Evolutionary conservation across 92 coral and sea anemone genomes (phyloP).

Genomic region (Pocillopora grandis): DNA sequence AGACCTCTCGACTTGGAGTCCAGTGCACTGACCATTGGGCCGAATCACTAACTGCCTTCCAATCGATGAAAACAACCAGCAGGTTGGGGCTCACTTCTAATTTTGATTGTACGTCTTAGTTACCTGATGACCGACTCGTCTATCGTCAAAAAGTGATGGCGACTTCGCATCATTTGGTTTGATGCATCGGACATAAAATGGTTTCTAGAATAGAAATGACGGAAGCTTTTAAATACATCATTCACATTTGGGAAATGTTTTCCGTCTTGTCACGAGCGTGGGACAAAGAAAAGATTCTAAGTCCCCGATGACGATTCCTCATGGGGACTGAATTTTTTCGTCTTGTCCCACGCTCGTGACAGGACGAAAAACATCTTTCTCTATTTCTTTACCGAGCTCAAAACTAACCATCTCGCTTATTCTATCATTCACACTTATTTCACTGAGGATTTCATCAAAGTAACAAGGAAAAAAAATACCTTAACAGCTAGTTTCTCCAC

Average conservation of each 20-base stretch:
- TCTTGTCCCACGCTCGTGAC: no score
- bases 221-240: background rate
- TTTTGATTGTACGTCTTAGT: slow-evolving; percentile 2
- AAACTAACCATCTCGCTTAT: no score
- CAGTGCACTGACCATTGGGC: background rate
- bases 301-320: no score
- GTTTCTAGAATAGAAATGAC: slow-evolving; percentile 63
- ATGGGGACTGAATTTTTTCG: no score
- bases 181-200: slow-evolving; percentile 95
- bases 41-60: background rate
- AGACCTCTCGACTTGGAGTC: no score
- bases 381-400: no score
- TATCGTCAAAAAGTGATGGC: slow-evolving; percentile 82
- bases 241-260: no score
- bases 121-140: slow-evolving; percentile 92
- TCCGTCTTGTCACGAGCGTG: no score
- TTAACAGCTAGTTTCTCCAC: slow-evolving; percentile 84
- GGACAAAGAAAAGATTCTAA: no score
- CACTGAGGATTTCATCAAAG: background rate
- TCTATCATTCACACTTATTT: no score
- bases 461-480: slow-evolving; percentile 36
- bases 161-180: slow-evolving; percentile 98
- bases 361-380: no score
- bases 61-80: background rate
- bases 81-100: background rate